Conservation (phyloP, 2,113 vertebrate genomes). For the Labrus mixtus region DNA sequence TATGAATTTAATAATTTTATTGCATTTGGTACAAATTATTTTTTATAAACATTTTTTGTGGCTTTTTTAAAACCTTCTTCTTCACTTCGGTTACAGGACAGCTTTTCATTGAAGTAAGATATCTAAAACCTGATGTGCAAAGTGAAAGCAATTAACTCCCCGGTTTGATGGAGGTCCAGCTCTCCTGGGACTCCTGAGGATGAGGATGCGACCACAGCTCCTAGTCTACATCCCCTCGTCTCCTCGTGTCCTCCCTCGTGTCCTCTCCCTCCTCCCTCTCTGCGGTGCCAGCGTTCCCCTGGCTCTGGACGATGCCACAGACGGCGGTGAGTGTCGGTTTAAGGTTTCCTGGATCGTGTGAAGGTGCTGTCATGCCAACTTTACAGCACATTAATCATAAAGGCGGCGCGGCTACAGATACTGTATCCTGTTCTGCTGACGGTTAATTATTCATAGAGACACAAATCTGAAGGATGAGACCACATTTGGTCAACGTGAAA, state of each 20-base stretch:
- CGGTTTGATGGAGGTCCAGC: background rate
- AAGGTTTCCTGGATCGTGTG: slow-evolving; percentile 64
- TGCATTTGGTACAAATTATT: too few species aligned
- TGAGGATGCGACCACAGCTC: slow-evolving; percentile 33
- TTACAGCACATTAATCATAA: slow-evolving; percentile 78
- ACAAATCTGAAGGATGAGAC: slow-evolving; percentile 63
- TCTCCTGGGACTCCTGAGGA: slow-evolving; percentile 2
- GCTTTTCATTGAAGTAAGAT: too few species aligned
- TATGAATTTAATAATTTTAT: too few species aligned
- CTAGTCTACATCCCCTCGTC: slow-evolving; percentile 25
- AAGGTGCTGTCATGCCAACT: slow-evolving; percentile 69
- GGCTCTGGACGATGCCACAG: slow-evolving; percentile 45
- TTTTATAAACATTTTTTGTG: too few species aligned
- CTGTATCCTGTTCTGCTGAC: slow-evolving; percentile 58
- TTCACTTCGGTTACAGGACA: too few species aligned
- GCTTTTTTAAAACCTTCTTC: too few species aligned
- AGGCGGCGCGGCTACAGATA: slow-evolving; percentile 56
- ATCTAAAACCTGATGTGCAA: background rate
- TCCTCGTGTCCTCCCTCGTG: background rate
- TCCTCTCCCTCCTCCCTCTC: slow-evolving; percentile 3
- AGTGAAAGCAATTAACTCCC: slow-evolving; percentile 13
- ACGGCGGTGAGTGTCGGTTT: slow-evolving; percentile 51
- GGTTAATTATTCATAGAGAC: slow-evolving; percentile 71
- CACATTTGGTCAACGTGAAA: slow-evolving; percentile 45
- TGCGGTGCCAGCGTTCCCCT: slow-evolving; percentile 12